These are phyloP conservation scores for Oxyura jamaicensis DNA, from an alignment of 2,113 vertebrate genomes.

Conservation along the genomic window DNA sequence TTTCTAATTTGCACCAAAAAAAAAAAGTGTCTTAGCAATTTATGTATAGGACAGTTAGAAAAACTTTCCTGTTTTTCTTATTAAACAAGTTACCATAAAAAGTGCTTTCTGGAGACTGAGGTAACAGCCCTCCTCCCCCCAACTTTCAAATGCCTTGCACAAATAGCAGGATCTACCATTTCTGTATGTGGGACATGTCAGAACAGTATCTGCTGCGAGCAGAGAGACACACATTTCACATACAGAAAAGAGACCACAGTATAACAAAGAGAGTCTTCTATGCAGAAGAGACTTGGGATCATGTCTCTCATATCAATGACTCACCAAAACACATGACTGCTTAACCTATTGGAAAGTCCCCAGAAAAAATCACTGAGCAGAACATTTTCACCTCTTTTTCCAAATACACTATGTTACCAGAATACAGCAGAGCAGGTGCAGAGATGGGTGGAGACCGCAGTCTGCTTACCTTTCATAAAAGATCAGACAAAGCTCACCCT, in stretches of 20 bases:
- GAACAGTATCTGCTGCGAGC: neutral
- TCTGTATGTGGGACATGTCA: neutral
- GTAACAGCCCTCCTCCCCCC: fast-evolving
- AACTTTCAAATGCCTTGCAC: neutral
- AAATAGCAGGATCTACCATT: neutral
- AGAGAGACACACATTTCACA: neutral
- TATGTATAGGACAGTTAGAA: neutral
- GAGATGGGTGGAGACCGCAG: neutral
- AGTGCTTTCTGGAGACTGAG: neutral
- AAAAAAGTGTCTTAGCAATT: neutral
- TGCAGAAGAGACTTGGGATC: neutral
- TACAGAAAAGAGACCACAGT: fast-evolving
- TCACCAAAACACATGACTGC: neutral
- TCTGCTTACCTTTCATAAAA: neutral
- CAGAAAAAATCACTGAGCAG: neutral
- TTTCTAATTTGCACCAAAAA: neutral
- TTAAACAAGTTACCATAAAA: neutral
- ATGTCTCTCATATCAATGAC: neutral
- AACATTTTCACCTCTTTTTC: neutral
- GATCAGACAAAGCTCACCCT: neutral
- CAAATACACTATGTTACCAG: neutral
- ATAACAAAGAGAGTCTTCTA: neutral
- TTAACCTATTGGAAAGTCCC: neutral
- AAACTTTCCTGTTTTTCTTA: neutral
- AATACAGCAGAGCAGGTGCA: neutral